Percentiles rank a stretch among this genome's conserved stretches.
phyloP scores from a whole-genome alignment of 2,797 vertebrate genomes.

The Esox lucius region DNA sequence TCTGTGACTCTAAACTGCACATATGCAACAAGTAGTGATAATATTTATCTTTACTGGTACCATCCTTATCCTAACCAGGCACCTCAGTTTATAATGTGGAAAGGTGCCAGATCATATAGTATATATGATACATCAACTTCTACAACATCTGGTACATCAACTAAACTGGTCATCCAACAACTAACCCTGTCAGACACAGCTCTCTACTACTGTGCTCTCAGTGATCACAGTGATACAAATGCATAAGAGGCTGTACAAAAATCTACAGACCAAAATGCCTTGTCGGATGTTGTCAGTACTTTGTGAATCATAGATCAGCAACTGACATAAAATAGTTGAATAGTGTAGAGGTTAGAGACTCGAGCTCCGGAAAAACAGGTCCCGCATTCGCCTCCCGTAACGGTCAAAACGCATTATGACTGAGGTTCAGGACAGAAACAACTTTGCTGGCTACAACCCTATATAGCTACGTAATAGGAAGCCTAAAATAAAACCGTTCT shows the following conservation, averaged over 20 bases:
- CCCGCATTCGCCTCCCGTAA: too few species aligned
- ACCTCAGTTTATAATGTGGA: background rate
- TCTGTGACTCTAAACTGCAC: background rate
- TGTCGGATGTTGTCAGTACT: too few species aligned
- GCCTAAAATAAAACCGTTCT: too few species aligned
- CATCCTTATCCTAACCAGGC: background rate
- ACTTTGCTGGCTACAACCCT: too few species aligned
- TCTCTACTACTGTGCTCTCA: slow-evolving; percentile 29
- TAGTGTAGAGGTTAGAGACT: too few species aligned
- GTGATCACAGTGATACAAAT: background rate
- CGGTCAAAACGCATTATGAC: too few species aligned
- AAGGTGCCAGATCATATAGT: background rate
- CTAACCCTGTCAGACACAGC: slow-evolving; percentile 10
- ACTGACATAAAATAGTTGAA: too few species aligned
- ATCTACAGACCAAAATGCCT: background rate
- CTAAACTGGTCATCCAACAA: background rate
- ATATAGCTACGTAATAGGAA: too few species aligned
- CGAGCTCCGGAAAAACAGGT: too few species aligned
- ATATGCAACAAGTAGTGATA: background rate
- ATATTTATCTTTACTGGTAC: background rate
- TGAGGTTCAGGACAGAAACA: too few species aligned
- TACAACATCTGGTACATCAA: background rate
- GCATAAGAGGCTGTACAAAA: background rate
- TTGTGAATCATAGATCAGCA: too few species aligned
- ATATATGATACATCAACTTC: background rate